Evolutionary conservation across 2,113 vertebrate genomes (phyloP), one percentile per base, ranked within the genome.

Genomic region (Taurulus bubalis): DNA sequence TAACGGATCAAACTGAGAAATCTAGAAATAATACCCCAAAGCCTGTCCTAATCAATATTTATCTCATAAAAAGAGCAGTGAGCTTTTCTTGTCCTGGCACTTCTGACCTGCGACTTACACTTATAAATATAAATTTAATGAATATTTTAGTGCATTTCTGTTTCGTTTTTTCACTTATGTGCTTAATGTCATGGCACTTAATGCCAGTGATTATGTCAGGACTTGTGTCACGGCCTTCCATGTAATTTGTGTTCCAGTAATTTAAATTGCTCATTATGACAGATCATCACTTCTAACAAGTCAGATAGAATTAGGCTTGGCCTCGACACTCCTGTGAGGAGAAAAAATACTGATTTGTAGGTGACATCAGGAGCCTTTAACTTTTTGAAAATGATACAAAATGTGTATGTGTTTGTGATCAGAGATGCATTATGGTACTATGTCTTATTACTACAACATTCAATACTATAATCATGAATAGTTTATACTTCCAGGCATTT

Each of bases 21-120:
- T 82, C 26, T 34, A 67, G 67, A 80, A 56, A 70, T 66, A 83
- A 15, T 62, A 16, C 22, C 66, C 66, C 6, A 56, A 75, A 65
- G 62, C 56, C 20, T 62, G 30, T 62, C 38, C 55, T 75, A 47
- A 85, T 90, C 85, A 66, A 79, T 83, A 80, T 75, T 79, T 71
- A 66, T 79, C 71, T 79, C 70, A 74, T 82, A 30, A 66, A 66
- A 72, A 65, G 67, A 68, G 51, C 49, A 55, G 34, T 1, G 36
- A 80, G 78, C 40, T 65, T 56, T 71, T 76, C 42, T 72, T 51
- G 40, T 68, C 34, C 34, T 34, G 79, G 62, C 55, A 45, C 56
- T 26, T 42, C 42, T 28, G 40, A 82, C 58, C 69, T 42, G 15
- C 1, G 14, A 14, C 30, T 68, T 74, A 42, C 58, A 65, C 71